These are phyloP conservation scores for Plectrocnemia conspersa DNA, from an alignment of 1,140 invertebrate species.

Conservation along the genomic window DNA sequence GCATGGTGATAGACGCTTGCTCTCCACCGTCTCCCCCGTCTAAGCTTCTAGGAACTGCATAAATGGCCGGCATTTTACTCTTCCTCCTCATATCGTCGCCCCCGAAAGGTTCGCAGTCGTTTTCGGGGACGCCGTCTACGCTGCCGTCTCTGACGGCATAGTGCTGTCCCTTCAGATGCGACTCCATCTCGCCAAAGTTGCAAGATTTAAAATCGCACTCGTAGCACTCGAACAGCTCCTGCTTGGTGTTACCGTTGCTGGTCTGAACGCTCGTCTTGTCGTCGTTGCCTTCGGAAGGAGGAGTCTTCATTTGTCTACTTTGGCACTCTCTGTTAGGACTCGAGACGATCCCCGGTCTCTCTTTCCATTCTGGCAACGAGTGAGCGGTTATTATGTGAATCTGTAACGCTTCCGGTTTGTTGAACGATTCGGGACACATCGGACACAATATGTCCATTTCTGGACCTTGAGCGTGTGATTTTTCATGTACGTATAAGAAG, in stretches of 20 bases:
- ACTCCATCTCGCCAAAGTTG: constrained; percentile 59
- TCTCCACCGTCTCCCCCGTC: constrained; percentile 40
- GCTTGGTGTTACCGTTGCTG: constrained; percentile 24
- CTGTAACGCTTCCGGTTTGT: constrained; percentile 32
- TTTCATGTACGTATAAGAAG: constrained; percentile 86
- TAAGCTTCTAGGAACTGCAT: constrained; percentile 53
- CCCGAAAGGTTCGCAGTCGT: constrained; percentile 49
- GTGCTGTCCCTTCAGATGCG: constrained; percentile 61
- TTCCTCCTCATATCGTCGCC: constrained; percentile 52
- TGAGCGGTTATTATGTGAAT: constrained; percentile 33
- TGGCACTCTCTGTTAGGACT: constrained; percentile 29
- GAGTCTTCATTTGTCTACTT: constrained; percentile 30
- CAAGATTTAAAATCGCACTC: constrained; percentile 62
- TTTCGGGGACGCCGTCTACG: constrained; percentile 44
- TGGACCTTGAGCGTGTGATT: constrained; percentile 60
- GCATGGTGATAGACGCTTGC: constrained; percentile 63
- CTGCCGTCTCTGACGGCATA: constrained; percentile 39
- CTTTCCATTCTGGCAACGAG: constrained; percentile 32
- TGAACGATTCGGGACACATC: constrained; percentile 36
- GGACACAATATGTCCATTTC: constrained; percentile 34
- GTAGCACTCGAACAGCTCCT: constrained; percentile 55
- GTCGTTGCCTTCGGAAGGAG: constrained; percentile 39
- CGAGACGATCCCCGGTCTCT: constrained; percentile 19
- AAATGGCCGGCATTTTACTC: constrained; percentile 55
- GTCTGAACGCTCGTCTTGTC: constrained; percentile 39